Percentiles rank a stretch among this genome's conserved stretches.
Conservation (phyloP, 1,140 invertebrate genomes). For the Ruditapes philippinarum region DNA sequence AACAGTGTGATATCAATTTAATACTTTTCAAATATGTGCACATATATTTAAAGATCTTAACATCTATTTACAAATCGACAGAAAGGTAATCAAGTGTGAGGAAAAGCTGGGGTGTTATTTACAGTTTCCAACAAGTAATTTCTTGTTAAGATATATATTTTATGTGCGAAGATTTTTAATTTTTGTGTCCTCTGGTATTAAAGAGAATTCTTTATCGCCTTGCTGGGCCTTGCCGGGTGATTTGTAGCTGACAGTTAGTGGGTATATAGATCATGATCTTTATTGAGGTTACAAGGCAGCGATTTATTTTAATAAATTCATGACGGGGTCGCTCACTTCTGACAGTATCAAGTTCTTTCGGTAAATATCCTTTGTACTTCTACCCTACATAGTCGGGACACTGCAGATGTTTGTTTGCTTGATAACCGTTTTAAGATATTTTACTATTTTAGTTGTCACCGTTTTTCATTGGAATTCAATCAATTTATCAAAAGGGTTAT, state of each 20-base stretch:
- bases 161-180: not conserved
- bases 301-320: constrained; percentile 11
- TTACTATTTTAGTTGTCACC: not conserved
- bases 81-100: not conserved
- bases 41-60: not conserved
- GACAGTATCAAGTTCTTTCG: constrained; percentile 22
- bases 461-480: not conserved
- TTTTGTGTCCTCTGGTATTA: not conserved
- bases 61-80: not conserved
- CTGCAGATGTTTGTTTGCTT: not conserved
- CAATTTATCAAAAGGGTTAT: not conserved
- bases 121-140: constrained; percentile 2
- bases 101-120: not conserved
- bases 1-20: constrained; percentile 23
- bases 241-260: not conserved
- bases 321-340: constrained; percentile 3
- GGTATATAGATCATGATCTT: not conserved
- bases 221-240: not conserved
- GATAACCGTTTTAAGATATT: not conserved
- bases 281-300: not conserved
- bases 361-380: not conserved
- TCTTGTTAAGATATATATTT: constrained; percentile 1
- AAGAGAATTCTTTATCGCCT: not conserved
- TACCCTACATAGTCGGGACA: not conserved
- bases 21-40: constrained; percentile 27